Evolutionary conservation across 2,113 vertebrate species (phyloP), one percentile per base, ranked within the genome.

Genomic region (Tyrannus savana): DNA sequence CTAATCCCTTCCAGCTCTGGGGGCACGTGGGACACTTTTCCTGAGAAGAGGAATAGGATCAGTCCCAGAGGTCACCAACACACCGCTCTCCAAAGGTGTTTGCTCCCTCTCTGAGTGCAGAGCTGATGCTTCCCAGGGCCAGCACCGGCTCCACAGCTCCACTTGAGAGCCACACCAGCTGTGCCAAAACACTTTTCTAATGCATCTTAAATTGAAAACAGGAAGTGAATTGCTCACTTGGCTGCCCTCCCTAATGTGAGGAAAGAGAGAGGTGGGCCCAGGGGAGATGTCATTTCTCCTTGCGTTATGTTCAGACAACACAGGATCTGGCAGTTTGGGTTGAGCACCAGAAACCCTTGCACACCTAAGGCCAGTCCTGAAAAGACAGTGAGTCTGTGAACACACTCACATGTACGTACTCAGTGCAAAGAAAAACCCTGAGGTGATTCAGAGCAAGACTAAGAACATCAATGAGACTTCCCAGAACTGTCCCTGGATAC

Each of bases 141-240:
- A 24, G 49, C 41, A 33, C 27, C 19, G 58, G 42, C 28, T 94
- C 33, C 46, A 47, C 55, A 31, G 63, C 72, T 88, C 80, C 73
- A 14, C 19, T 25, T 15, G 24, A 50, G 21, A 85, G 42, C 67
- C 4, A 0, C n/a, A 24, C 30, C 52, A 74, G 42, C 11, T 1
- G 14, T 74, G 91, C 76, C 80, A 84, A 64, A 90, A 75, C 35
- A 7, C 80, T 64, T 77, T 46, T 79, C 72, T 91, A 30, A 47
- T 59, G 49, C 10, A 2, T 44, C 55, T 75, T 35, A 31, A 35
- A 75, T 49, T 74, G 80, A 92, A 95, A 93, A 89, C 80, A 90
- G 84, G 94, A 92, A 90, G 73, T 15, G 30, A 82, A 53, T 84
- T 71, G 84, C 86, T 95, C 60, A 56, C 84, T 91, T 90, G 69